These are phyloP conservation scores for Tricholauxania praeusta DNA, from an alignment of 2,888 invertebrate genomes.

Conservation along the genomic window DNA sequence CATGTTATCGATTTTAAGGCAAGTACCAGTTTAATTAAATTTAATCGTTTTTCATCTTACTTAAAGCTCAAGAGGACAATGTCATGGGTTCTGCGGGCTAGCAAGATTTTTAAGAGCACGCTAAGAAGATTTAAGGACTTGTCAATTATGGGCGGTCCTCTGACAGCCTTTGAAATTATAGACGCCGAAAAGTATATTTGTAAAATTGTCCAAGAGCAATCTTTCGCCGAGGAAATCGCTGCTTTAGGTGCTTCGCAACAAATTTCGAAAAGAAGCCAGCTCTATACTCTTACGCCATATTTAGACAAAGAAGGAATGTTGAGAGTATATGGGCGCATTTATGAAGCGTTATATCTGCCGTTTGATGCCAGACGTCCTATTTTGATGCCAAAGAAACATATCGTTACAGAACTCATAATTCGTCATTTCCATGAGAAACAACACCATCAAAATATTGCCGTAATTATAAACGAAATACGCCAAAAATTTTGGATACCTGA, in stretches of 20 bases:
- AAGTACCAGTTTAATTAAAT: not conserved
- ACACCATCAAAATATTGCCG: slow-evolving; percentile 35
- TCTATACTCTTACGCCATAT: slow-evolving; percentile 24
- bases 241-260: not conserved
- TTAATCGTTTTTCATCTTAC: slow-evolving; percentile 35
- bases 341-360: slow-evolving; percentile 36
- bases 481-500: slow-evolving; percentile 40
- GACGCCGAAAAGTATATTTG: slow-evolving; percentile 20
- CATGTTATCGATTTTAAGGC: not conserved
- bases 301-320: slow-evolving; percentile 27
- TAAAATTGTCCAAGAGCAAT: slow-evolving; percentile 23
- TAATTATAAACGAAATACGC: slow-evolving; percentile 33
- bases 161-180: slow-evolving; percentile 1
- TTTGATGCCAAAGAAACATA: slow-evolving; percentile 37
- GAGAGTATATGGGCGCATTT: slow-evolving; percentile 35
- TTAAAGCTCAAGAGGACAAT: slow-evolving; percentile 32
- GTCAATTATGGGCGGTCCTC: not conserved
- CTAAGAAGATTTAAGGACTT: not conserved
- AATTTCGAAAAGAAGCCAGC: slow-evolving; percentile 22
- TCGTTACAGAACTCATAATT: slow-evolving; percentile 33
- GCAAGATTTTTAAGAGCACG: not conserved
- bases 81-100: slow-evolving; percentile 29
- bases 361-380: slow-evolving; percentile 36
- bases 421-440: slow-evolving; percentile 30
- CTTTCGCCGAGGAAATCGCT: slow-evolving; percentile 17